Conservation (phyloP, 2,113 vertebrate species). For the Oreochromis aureus region DNA sequence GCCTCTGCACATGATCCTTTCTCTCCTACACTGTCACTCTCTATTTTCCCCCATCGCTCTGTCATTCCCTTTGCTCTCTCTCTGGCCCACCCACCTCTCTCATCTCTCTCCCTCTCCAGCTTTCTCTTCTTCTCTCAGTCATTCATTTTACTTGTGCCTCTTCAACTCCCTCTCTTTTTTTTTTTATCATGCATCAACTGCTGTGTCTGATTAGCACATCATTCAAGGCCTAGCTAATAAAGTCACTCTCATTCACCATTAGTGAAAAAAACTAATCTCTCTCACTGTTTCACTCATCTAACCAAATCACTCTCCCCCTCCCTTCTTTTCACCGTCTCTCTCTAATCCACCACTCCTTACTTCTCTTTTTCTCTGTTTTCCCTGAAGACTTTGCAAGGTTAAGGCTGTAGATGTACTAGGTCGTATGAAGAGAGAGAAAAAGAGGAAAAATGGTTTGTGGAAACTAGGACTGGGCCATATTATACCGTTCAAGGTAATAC, state of each 20-base stretch:
- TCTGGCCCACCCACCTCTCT: neutral
- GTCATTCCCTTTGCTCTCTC: neutral
- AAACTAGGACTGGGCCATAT: too few relatives aligned
- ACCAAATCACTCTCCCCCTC: neutral
- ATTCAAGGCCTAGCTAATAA: constrained; percentile 57
- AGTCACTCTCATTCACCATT: constrained; percentile 57
- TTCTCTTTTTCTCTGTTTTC: neutral
- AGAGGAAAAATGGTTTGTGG: neutral
- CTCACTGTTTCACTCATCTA: neutral
- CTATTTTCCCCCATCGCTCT: neutral
- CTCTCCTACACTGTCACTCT: neutral
- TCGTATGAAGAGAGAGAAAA: neutral
- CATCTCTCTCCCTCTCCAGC: constrained; percentile 11
- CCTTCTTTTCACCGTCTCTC: neutral
- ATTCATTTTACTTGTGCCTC: constrained; percentile 2
- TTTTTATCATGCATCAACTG: constrained; percentile 54
- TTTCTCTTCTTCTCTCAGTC: neutral
- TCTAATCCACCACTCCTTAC: neutral
- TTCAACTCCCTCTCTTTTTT: constrained; percentile 9
- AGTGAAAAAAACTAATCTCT: constrained; percentile 49
- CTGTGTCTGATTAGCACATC: constrained; percentile 56
- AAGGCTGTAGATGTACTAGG: neutral
- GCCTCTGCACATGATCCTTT: neutral
- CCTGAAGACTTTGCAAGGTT: neutral
- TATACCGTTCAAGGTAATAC: too few relatives aligned